Evolutionary conservation across 2,797 vertebrate species (phyloP).

Genomic region (Iguana delicatissima): DNA sequence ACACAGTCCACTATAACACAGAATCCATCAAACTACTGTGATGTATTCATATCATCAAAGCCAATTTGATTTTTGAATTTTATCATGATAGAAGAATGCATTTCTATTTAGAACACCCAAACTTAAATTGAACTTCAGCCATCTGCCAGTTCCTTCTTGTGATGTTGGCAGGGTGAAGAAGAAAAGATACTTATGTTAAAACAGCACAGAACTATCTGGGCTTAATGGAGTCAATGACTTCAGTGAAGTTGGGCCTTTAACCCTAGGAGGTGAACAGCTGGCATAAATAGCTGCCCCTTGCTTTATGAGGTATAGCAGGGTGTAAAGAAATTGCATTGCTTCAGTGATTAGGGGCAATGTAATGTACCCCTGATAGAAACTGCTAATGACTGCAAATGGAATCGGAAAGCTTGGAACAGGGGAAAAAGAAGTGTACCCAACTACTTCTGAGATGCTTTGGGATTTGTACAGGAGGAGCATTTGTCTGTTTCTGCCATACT

Average conservation of each 20-base stretch:
- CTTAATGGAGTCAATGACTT: background rate
- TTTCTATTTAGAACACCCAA: background rate
- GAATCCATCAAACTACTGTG: background rate
- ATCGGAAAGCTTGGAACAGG: background rate
- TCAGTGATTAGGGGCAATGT: background rate
- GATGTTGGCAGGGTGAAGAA: background rate
- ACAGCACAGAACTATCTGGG: background rate
- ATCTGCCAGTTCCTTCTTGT: background rate
- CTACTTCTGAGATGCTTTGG: background rate
- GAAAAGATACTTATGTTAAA: background rate
- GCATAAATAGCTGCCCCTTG: background rate
- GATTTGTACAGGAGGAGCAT: background rate
- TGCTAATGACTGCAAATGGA: background rate
- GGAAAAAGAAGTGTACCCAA: background rate
- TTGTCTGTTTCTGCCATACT: background rate
- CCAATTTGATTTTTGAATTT: background rate
- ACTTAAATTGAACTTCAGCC: background rate
- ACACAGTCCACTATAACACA: background rate
- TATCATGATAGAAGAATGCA: background rate
- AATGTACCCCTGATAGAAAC: background rate
- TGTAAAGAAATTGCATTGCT: background rate
- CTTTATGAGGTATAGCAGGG: conserved; percentile 4
- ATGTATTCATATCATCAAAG: background rate
- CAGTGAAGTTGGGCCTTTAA: background rate
- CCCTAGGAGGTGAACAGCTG: background rate